Conservation (phyloP, 2,797 vertebrate genomes). For the Zenarchopterus dispar region DNA sequence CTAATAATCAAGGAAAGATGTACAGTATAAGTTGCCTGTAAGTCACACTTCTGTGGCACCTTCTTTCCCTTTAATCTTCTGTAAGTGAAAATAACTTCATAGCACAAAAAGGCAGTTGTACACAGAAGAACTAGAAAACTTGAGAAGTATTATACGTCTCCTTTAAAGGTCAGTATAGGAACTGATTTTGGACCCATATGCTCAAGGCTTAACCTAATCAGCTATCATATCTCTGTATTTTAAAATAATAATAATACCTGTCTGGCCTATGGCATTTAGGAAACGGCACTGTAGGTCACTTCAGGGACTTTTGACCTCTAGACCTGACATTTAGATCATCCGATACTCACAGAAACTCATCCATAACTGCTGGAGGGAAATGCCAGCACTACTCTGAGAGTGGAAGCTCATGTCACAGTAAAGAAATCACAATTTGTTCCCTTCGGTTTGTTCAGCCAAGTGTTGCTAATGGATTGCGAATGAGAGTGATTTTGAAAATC, state of each 20-base stretch:
- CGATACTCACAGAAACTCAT: conserved; percentile 27
- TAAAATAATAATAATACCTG: not conserved
- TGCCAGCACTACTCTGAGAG: conserved; percentile 35
- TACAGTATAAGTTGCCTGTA: no score
- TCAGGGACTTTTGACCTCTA: conserved; percentile 55
- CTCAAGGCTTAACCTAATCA: conserved; percentile 19
- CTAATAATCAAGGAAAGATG: no score
- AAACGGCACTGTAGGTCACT: conserved; percentile 29
- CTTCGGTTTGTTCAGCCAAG: conserved; percentile 15
- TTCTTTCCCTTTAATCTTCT: no score
- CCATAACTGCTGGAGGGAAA: conserved; percentile 44
- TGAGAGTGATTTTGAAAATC: conserved; percentile 3
- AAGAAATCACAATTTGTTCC: conserved; percentile 24
- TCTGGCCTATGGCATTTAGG: conserved; percentile 59
- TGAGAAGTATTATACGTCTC: no score
- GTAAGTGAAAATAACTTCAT: no score
- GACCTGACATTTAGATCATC: conserved; percentile 72
- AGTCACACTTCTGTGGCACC: no score
- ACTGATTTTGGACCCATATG: no score
- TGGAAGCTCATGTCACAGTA: conserved; percentile 11
- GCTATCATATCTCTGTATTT: not conserved
- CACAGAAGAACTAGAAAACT: no score
- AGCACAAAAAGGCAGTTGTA: no score
- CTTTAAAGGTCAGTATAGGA: no score
- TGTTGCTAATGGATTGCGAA: conserved; percentile 21